Percentiles rank a stretch among this genome's conserved stretches.
Evolutionary conservation across 2,113 vertebrate species (phyloP).

Genomic region (Indicator maculatus): DNA sequence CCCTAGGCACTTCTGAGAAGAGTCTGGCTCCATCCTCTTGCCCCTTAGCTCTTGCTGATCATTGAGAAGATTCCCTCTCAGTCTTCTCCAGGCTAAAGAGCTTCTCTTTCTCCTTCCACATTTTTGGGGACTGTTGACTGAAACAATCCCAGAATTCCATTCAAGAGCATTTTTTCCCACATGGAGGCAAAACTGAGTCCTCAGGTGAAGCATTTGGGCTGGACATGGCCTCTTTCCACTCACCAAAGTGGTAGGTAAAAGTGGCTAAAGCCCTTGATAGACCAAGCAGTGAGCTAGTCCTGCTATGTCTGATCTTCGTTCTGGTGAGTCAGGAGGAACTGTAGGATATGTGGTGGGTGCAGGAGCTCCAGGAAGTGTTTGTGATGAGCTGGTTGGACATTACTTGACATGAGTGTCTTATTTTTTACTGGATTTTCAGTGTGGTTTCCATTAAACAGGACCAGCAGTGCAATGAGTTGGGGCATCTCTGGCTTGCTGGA

Average conservation of each 20-base stretch:
- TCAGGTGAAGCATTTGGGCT: not conserved
- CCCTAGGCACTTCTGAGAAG: no score
- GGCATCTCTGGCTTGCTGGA: not conserved
- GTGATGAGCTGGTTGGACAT: not conserved
- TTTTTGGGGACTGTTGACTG: not conserved
- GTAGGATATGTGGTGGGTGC: not conserved
- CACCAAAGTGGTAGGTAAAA: not conserved
- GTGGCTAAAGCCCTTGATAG: not conserved
- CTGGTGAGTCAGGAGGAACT: not conserved
- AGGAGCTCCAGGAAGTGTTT: not conserved
- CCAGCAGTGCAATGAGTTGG: not conserved
- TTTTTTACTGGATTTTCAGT: not conserved
- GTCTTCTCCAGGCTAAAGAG: no score
- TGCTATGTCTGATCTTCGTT: rapidly evolving
- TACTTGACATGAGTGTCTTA: not conserved
- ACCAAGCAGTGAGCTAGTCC: not conserved
- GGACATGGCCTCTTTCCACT: rapidly evolving
- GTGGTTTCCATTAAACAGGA: not conserved
- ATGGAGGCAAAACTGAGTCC: not conserved
- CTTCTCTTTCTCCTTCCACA: rapidly evolving
- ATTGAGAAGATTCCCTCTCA: no score
- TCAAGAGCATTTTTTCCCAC: not conserved
- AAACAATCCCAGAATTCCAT: not conserved
- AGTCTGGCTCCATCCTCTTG: no score
- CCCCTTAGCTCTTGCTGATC: no score